Evolutionary conservation across 2,797 vertebrate genomes (phyloP).

Genomic region (Potorous gilbertii): DNA sequence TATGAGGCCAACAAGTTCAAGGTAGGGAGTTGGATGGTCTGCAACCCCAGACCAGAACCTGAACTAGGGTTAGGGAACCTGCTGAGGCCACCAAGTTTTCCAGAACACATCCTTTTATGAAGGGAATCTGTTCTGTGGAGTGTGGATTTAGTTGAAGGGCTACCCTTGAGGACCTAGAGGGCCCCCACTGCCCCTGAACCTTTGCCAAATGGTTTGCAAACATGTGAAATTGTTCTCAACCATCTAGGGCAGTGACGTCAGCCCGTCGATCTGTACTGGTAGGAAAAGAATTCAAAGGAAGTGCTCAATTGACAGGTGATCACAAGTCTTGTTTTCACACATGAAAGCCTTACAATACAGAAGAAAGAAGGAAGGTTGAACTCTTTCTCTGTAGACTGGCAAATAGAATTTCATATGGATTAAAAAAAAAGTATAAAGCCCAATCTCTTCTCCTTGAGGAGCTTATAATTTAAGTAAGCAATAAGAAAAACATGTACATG

Average conservation of each 20-base stretch:
- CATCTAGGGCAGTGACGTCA: not conserved
- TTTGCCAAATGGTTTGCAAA: not conserved
- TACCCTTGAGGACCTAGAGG: no score
- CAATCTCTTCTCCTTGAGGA: not conserved
- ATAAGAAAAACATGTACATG: not conserved
- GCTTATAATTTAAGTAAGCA: not conserved
- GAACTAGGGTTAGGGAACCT: not conserved
- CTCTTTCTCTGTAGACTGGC: not conserved
- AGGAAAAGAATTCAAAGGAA: not conserved
- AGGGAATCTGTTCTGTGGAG: no score
- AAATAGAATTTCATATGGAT: not conserved
- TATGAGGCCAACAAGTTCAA: not conserved
- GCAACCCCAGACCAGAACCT: not conserved
- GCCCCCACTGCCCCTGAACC: not conserved
- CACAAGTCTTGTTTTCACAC: not conserved
- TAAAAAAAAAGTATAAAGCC: not conserved
- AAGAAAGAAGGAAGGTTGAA: not conserved
- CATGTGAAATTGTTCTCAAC: not conserved
- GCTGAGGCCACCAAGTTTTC: no score
- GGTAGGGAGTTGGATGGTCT: not conserved
- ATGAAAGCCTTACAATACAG: not conserved
- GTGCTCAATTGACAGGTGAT: not conserved
- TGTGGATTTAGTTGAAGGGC: no score
- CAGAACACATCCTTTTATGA: no score
- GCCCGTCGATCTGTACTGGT: not conserved